phyloP scores from a whole-genome alignment of 2,888 invertebrate genomes.

The Tinea semifulvella region DNA sequence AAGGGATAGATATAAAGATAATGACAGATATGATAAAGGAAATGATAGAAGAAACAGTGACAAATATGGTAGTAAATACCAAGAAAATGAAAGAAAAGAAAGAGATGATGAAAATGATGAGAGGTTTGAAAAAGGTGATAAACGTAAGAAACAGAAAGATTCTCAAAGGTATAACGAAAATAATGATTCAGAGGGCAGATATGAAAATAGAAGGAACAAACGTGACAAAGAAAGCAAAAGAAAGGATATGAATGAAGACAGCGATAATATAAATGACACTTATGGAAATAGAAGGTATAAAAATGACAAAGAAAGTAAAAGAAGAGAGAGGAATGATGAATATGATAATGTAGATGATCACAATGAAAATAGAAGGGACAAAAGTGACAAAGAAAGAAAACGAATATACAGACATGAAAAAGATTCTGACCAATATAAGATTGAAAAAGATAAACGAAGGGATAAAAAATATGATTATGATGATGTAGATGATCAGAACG shows the following conservation, averaged over 20 bases:
- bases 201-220: slow-evolving; percentile 1
- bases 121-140: slow-evolving; percentile 15
- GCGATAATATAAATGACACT: slow-evolving; percentile 10
- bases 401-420: slow-evolving; percentile 16
- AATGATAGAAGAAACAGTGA: slow-evolving; percentile 12
- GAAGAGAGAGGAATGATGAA: slow-evolving; percentile 17
- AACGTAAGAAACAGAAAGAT: slow-evolving; percentile 14
- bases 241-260: slow-evolving; percentile 4
- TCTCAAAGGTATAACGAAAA: neutral
- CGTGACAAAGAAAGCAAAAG: neutral
- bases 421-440: no score
- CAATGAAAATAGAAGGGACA: slow-evolving; percentile 16
- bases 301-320: slow-evolving; percentile 18
- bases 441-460: slow-evolving; percentile 20
- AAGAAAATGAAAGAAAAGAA: neutral
- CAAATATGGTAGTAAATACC: neutral
- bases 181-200: slow-evolving; percentile 13
- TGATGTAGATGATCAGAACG: neutral
- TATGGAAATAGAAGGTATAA: slow-evolving; percentile 16
- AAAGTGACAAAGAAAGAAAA: slow-evolving; percentile 18
- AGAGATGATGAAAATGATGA: slow-evolving; percentile 17
- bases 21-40: neutral
- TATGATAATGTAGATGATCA: slow-evolving; percentile 16
- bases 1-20: slow-evolving; percentile 11
- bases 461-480: slow-evolving; percentile 16